Evolutionary conservation across 1,140 invertebrate genomes (phyloP), one percentile per base, ranked within the genome.

Genomic region (Neodiprion fabricii): DNA sequence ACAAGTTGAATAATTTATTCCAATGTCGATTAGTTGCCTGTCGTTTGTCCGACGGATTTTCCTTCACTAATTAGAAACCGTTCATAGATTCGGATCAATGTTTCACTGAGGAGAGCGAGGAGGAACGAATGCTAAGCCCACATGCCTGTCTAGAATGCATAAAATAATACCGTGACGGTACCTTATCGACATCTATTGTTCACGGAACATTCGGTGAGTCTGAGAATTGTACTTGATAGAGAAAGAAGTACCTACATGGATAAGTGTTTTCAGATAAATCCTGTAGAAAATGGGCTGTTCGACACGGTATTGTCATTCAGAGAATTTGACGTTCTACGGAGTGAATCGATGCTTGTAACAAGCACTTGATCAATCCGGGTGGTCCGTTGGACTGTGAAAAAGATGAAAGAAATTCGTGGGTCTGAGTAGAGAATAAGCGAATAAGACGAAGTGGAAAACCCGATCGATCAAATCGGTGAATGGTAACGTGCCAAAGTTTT

Each of bases 391-490:
- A 61, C n/a, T 61, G 50, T 53, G 10, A 61, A 61, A 61, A 61
- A 17, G 9, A 40, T 40, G 28, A 40, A 40, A 40, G 28, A 40
- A 40, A 40, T 40, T 40, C 5, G 28, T 40, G 53, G n/a, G 53
- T 12, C n/a, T 61, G 53, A 17, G 53, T 61, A 9, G 53, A 61
- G 11, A 61, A 61, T 12, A 14, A 11, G n/a, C 7, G 53, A 61
- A 9, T 17, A 61, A 61, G 9, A 14, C 11, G 11, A 17, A 61
- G 9, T 3, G 11, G 9, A 61, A 61, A 61, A 14, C 5, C 53
- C 53, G 53, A 61, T 61, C 53, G 53, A 61, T 61, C 53, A 61
- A 17, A 61, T 61, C 53, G n/a, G 11, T 61, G 53, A 61, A 61
- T 61, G 53, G 53, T 9, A 61, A 61, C n/a, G 53, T 12, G 53